Base-by-base conservation (phyloP, 2,797 vertebrate genomes). In the Sebastes oblongus region DNA sequence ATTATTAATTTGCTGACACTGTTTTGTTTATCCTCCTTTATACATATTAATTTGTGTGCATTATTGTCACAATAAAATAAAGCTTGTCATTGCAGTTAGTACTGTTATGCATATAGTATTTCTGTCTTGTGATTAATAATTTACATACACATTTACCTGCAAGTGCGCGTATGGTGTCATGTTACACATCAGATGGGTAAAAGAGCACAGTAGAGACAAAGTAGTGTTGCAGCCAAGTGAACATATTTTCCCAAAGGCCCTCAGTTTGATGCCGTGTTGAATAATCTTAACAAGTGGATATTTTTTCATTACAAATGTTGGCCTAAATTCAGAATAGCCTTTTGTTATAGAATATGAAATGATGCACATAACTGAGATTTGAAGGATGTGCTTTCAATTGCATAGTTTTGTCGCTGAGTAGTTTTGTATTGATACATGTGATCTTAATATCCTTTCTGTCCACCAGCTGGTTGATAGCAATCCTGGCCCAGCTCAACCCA, bases 381-480 rank as follows among this genome's bases (percentile, higher is more conserved):
- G 29, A 59, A 34, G 2, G n/a, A 10, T 65, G 13, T 56, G 24
- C 66, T 54, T 66, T 30, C 2, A 85, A 11, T 11, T 62, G 36
- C 13, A 32, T 4, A 24, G 13, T 56, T 32, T 30, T 69, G 34
- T 50, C 59, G 11, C n/a, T 67, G 13, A 52, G 3, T 66, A 29
- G 1, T 59, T 70, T 58, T 67, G 18, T 62, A 25, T 60, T 39
- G 11, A 68, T 4, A 16, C 2, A 6, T 10, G 1, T 67, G 20
- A 62, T 58, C n/a, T 52, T 25, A 34, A 27, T 87, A 54, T 91
- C 16, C 76, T 5, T 79, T 86, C 84, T 93, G 3, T 93, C 79
- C 87, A 85, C 78, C 93, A 99, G 98, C 92, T 99, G 98, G 98
- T 95, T 99, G 89, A 99, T 99, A 92, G 98, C 98, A 9, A 98